Conservation (phyloP, 2,113 vertebrate species). For the Oreotrochilus melanogaster region DNA sequence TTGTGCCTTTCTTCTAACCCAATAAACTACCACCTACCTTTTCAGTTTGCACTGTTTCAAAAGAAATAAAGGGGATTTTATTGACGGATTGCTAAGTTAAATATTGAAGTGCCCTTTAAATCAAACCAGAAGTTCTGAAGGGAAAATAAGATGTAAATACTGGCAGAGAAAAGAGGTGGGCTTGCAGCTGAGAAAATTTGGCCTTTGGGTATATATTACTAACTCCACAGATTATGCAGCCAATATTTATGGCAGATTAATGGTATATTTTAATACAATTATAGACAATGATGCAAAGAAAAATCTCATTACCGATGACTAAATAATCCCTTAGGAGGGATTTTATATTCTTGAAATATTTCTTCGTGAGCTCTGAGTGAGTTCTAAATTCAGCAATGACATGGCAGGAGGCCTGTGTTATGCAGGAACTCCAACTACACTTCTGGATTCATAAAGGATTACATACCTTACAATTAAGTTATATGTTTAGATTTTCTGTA, state of each 20-base stretch:
- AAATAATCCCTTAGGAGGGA: slow-evolving; percentile 34
- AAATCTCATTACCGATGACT: slow-evolving; percentile 47
- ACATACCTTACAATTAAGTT: not conserved
- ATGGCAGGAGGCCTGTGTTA: not conserved
- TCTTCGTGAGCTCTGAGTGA: slow-evolving; percentile 1
- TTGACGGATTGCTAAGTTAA: not conserved
- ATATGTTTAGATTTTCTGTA: not conserved
- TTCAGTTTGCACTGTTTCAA: not conserved
- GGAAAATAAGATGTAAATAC: slow-evolving; percentile 45
- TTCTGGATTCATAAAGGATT: not conserved
- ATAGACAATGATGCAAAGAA: slow-evolving; percentile 37
- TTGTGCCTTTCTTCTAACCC: not conserved
- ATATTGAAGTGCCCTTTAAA: slow-evolving; percentile 31
- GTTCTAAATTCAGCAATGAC: slow-evolving; percentile 21
- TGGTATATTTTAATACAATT: slow-evolving; percentile 39
- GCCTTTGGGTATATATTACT: slow-evolving; percentile 47
- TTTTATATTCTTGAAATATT: slow-evolving; percentile 27
- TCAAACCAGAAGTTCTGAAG: slow-evolving; percentile 14
- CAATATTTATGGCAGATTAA: slow-evolving; percentile 20
- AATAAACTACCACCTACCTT: not conserved
- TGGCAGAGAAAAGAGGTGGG: slow-evolving; percentile 23
- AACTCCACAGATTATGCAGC: slow-evolving; percentile 27
- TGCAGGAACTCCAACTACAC: not conserved
- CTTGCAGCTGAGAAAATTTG: slow-evolving; percentile 45
- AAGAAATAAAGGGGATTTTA: slow-evolving; percentile 6